Percentiles rank a stretch among this genome's conserved stretches.
phyloP scores from a whole-genome alignment of 2,113 vertebrate genomes.

The Engystomops pustulosus region DNA sequence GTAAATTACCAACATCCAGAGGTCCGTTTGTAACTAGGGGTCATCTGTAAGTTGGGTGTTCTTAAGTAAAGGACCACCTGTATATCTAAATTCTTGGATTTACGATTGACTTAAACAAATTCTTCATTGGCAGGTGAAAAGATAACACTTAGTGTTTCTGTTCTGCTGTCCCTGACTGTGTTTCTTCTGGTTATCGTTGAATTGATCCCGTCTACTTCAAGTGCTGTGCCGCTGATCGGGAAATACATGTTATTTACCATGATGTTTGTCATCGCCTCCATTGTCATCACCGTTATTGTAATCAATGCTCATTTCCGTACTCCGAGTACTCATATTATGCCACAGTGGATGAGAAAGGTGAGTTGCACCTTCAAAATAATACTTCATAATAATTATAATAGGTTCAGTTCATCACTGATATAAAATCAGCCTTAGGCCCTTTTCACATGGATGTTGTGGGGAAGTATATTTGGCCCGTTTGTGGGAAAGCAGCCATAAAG shows the following conservation, averaged over 20 bases:
- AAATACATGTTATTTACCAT: constrained; percentile 99
- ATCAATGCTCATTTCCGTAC: constrained; percentile 98
- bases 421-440: too few species aligned
- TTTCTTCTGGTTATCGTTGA: constrained; percentile 98
- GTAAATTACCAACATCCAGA: too few species aligned
- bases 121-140: constrained; percentile 83
- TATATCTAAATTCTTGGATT: too few species aligned
- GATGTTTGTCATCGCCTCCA: constrained; percentile 95
- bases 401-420: too few species aligned
- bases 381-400: not conserved
- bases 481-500: too few species aligned
- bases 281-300: constrained; percentile 95
- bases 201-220: constrained; percentile 96
- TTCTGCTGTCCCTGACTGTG: constrained; percentile 93
- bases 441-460: too few species aligned
- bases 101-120: too few species aligned
- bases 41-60: too few species aligned
- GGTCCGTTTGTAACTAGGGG: too few species aligned
- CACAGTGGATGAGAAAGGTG: constrained; percentile 93
- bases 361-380: too few species aligned
- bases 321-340: constrained; percentile 96
- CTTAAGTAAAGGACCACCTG: too few species aligned
- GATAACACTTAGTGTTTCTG: constrained; percentile 97
- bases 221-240: constrained; percentile 93
- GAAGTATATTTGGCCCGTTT: too few species aligned